Conservation (phyloP, 2,888 invertebrate genomes). For the Frankliniella intonsa region DNA sequence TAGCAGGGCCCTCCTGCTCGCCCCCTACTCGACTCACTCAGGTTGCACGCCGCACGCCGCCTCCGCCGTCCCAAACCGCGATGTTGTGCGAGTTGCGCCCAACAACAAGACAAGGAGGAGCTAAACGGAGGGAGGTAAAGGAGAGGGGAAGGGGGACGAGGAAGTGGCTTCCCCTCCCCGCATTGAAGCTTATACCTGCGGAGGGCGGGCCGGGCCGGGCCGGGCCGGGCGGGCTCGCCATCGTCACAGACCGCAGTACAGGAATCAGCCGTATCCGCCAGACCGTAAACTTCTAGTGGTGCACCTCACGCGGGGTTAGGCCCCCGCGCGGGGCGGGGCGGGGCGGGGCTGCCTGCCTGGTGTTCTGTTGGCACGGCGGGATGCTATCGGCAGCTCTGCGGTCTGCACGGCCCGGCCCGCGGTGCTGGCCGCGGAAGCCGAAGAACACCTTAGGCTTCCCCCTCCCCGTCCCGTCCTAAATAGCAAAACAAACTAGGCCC, state of each 20-base stretch:
- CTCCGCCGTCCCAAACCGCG: too few species aligned
- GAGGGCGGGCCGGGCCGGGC: neutral
- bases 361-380: neutral
- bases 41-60: too few species aligned
- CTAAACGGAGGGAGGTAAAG: neutral
- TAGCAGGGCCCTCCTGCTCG: too few species aligned
- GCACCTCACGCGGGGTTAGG: neutral
- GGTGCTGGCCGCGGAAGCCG: too few species aligned
- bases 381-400: neutral
- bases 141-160: neutral
- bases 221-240: neutral
- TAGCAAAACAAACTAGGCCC: too few species aligned
- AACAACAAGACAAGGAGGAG: neutral
- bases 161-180: neutral
- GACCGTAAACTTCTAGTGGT: neutral
- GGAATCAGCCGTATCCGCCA: conserved; percentile 14
- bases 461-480: too few species aligned
- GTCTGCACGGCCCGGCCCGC: too few species aligned
- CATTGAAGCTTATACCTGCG: neutral
- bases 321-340: neutral
- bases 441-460: too few species aligned
- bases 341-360: neutral
- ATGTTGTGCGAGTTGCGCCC: too few species aligned
- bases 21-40: too few species aligned
- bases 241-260: neutral